Conservation (phyloP, 2,113 vertebrate species). For the Hydrolagus affinis region DNA sequence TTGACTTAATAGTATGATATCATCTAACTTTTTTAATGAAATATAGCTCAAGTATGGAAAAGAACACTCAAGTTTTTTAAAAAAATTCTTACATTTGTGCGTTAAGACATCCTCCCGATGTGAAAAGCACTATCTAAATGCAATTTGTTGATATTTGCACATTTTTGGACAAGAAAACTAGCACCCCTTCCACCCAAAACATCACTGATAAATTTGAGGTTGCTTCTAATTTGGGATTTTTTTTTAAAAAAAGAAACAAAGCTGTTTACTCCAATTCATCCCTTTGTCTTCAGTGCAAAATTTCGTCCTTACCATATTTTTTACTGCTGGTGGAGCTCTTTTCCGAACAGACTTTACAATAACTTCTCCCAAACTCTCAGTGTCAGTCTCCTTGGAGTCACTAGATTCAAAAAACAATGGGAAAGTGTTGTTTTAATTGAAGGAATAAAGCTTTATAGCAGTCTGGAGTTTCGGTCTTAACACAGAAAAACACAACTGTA, state of each 20-base stretch:
- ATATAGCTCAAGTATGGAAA: no score
- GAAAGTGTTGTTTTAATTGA: constrained; percentile 28
- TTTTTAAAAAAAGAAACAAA: background rate
- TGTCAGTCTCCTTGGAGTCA: constrained; percentile 48
- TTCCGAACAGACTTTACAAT: constrained; percentile 45
- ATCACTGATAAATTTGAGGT: background rate
- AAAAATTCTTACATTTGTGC: no score
- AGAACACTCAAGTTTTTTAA: no score
- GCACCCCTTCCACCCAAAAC: background rate
- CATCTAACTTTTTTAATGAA: no score
- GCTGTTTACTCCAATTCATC: background rate
- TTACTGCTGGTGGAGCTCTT: constrained; percentile 38
- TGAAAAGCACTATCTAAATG: no score
- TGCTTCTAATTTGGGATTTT: background rate
- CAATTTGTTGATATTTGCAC: no score
- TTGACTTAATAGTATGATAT: no score
- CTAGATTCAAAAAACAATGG: constrained; percentile 38
- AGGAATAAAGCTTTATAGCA: background rate
- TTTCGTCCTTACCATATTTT: constrained; percentile 32
- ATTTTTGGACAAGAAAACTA: background rate
- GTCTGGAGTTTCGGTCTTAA: constrained; percentile 20
- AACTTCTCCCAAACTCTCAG: constrained; percentile 44
- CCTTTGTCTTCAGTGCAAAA: background rate
- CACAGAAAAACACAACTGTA: constrained; percentile 41
- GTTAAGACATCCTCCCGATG: no score